Evolutionary conservation across 1,140 invertebrate genomes (phyloP).

Genomic region (Rhyacophila brunnea): DNA sequence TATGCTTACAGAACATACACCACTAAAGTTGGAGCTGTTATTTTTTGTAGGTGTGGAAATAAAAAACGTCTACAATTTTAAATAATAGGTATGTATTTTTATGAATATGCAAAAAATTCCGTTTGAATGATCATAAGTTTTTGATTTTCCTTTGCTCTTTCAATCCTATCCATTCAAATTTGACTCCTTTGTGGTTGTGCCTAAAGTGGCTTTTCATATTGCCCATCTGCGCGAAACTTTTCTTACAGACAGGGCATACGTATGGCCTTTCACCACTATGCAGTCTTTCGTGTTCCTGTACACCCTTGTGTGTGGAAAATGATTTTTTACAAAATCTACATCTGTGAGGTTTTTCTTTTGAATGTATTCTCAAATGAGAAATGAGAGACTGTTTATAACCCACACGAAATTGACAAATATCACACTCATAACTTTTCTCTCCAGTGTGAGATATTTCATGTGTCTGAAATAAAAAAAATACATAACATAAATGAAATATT

Average conservation of each 20-base stretch:
- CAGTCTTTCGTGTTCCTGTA: conserved; percentile 43
- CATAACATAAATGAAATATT: no score
- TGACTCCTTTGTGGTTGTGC: conserved; percentile 14
- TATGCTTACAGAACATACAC: no score
- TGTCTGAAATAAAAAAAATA: conserved; percentile 28
- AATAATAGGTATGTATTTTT: no score
- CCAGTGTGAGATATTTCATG: conserved; percentile 48
- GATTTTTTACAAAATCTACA: conserved; percentile 39
- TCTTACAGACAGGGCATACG: conserved; percentile 50
- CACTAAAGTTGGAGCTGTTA: no score
- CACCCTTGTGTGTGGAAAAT: conserved; percentile 41
- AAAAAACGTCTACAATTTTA: no score
- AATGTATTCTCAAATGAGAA: conserved; percentile 25
- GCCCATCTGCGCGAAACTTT: conserved; percentile 43
- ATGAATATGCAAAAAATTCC: no score
- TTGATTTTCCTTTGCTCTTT: no score
- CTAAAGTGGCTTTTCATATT: conserved; percentile 22
- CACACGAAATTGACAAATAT: conserved; percentile 42
- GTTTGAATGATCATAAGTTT: no score
- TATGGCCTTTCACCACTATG: conserved; percentile 56
- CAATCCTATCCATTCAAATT: no score
- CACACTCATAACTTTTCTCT: conserved; percentile 49
- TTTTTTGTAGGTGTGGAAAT: no score
- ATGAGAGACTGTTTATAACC: conserved; percentile 29
- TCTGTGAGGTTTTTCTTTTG: conserved; percentile 31